Base-by-base conservation (phyloP, 1,140 invertebrate species). In the Drosophila jambulina region DNA sequence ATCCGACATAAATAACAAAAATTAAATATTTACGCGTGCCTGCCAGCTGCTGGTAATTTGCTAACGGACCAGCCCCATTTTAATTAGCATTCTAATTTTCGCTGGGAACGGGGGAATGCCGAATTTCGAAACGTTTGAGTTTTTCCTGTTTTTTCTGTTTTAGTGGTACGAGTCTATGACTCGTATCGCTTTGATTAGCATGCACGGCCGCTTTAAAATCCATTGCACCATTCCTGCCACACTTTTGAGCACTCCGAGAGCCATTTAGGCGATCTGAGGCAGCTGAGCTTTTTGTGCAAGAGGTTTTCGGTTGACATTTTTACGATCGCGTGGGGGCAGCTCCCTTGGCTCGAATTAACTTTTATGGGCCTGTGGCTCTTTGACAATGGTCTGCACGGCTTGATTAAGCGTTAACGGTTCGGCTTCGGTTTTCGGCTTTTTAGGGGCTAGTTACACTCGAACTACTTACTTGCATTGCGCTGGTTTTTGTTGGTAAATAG, bases 381-480 rank as follows among this genome's bases (percentile, higher is more conserved):
- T 76, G 69, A 75, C 60, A 76, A 70, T 65, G 56, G 69, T 49
- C 54, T 25, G 54, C 51, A 79, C 59, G 67, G 67, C 84, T 79
- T 87, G 82, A 85, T 85, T 85, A 85, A 85, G 58, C 64, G 49
- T 19, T 32, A 56, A 56, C 8, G 19, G 32, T 23, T 54, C 2
- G 21, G n/a, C 34, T 29, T 49, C 25, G 29, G 40, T 51, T 38
- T 59, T 77, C 19, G 42, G 59, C 51, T 53, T 40, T 57, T 49
- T 60, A 38, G 42, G 36, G 65, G 40, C 51, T 49, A 40, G 23
- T 56, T 56, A 38, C 51, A 36, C 15, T 56, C 53, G 15, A 40
- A 32, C 34, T 86, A 87, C 84, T 87, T 82, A 87, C 84, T 88
- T 90, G 84, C 78, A 87, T 87, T 90, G 80, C 84, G 84, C 74